Evolutionary conservation across 2,113 vertebrate species (phyloP).

Genomic region (Microcebus lehilahytsara): DNA sequence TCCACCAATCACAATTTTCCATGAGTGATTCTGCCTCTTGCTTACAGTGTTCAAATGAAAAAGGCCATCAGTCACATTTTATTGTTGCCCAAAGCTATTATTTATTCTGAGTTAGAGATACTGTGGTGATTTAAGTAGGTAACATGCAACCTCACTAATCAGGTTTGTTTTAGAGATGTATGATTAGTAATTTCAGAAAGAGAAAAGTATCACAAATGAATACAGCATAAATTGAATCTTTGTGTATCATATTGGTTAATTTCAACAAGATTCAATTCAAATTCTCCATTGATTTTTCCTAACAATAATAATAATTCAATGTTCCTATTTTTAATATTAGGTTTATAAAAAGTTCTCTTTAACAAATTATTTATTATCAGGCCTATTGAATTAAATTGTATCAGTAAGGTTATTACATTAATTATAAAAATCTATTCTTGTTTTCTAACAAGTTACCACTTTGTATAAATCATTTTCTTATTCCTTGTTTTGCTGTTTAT

Average conservation of each 20-base stretch:
- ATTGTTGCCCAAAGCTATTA: conserved; percentile 80
- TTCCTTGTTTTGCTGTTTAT: not conserved
- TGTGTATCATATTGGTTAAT: conserved; percentile 21
- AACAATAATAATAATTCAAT: conserved; percentile 35
- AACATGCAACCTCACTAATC: conserved; percentile 74
- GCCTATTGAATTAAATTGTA: not conserved
- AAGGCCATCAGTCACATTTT: conserved; percentile 81
- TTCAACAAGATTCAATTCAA: conserved; percentile 37
- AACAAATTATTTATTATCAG: not conserved
- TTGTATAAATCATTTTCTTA: not conserved
- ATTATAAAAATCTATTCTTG: not conserved
- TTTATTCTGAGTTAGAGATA: conserved; percentile 72
- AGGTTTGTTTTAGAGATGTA: conserved; percentile 70
- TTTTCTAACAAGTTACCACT: not conserved
- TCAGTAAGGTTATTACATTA: not conserved
- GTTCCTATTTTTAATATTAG: not conserved
- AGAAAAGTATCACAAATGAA: conserved; percentile 65
- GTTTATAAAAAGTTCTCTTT: not conserved
- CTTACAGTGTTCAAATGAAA: conserved; percentile 75
- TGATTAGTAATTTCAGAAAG: conserved; percentile 70
- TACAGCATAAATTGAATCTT: conserved; percentile 64
- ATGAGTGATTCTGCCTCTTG: conserved; percentile 73
- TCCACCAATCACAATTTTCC: conserved; percentile 77
- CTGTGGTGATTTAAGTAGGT: conserved; percentile 75
- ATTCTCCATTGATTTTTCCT: not conserved